Evolutionary conservation across 2,797 vertebrate species (phyloP).

Genomic region (Chaetophractus vellerosus): DNA sequence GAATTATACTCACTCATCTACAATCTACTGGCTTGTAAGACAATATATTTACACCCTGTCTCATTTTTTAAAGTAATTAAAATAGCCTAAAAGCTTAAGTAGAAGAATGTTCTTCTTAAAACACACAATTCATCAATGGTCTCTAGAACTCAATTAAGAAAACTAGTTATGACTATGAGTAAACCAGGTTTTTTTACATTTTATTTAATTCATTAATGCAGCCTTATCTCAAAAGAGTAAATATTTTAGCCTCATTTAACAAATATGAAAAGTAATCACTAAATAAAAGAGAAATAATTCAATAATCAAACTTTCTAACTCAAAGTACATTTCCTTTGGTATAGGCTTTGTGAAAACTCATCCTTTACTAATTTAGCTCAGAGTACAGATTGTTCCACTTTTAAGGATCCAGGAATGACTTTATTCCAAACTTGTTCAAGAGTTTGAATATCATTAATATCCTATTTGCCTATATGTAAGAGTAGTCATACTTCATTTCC

Average conservation of each 20-base stretch:
- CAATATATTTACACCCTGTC: neutral
- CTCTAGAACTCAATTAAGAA: neutral
- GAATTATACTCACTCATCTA: neutral
- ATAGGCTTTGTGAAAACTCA: neutral
- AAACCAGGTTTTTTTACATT: constrained; percentile 6
- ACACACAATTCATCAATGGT: neutral
- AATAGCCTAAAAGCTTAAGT: neutral
- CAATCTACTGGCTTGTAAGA: neutral
- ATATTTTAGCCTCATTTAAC: neutral
- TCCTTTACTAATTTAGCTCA: neutral
- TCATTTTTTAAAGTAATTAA: neutral
- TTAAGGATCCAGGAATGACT: accelerated
- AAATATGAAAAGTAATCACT: neutral
- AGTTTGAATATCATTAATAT: neutral
- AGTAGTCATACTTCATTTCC: neutral
- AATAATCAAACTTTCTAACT: neutral
- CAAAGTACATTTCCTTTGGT: neutral
- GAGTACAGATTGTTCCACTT: accelerated
- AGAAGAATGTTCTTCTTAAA: neutral
- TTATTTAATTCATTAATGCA: neutral
- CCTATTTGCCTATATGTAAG: neutral
- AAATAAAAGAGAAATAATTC: neutral
- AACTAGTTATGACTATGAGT: neutral
- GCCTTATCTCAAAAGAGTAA: neutral
- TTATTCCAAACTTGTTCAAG: neutral